These are phyloP conservation scores for Telenomus remus DNA, from an alignment of 1,140 invertebrate genomes.

Conservation along the genomic window DNA sequence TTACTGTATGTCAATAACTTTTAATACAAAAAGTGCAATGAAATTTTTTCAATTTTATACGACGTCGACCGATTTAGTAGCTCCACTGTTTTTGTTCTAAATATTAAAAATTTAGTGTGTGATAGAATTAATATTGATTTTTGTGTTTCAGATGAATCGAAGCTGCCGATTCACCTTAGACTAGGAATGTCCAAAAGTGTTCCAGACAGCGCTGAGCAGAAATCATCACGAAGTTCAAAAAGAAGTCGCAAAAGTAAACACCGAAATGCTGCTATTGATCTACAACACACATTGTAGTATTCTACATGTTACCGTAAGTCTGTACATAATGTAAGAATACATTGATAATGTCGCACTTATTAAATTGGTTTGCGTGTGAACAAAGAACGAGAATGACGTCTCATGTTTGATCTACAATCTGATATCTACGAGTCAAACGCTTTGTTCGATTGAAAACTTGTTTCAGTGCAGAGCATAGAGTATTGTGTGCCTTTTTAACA, in stretches of 20 bases:
- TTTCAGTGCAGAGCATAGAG: not conserved
- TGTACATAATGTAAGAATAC: constrained; percentile 29
- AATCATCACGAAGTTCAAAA: constrained; percentile 24
- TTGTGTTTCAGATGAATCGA: constrained; percentile 35
- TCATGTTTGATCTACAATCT: constrained; percentile 3
- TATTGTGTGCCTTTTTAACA: constrained; percentile 25
- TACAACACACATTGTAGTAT: constrained; percentile 37
- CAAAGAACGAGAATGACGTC: constrained; percentile 8
- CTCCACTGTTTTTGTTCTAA: too few relatives aligned
- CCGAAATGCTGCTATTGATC: constrained; percentile 22
- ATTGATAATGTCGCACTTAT: constrained; percentile 10
- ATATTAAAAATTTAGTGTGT: too few relatives aligned
- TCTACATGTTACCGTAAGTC: constrained; percentile 28
- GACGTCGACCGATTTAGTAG: too few relatives aligned
- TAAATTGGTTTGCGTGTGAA: constrained; percentile 1
- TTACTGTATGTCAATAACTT: too few relatives aligned
- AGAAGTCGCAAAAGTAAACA: constrained; percentile 35
- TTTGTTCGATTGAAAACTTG: not conserved
- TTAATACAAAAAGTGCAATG: too few relatives aligned
- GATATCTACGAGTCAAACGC: not conserved
- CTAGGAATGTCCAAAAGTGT: constrained; percentile 32
- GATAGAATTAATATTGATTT: not conserved
- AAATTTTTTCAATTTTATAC: not conserved
- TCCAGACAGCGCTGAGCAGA: constrained; percentile 24
- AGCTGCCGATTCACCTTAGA: constrained; percentile 42